Conservation (phyloP, 2,113 vertebrate genomes). For the Phodopus roborovskii region DNA sequence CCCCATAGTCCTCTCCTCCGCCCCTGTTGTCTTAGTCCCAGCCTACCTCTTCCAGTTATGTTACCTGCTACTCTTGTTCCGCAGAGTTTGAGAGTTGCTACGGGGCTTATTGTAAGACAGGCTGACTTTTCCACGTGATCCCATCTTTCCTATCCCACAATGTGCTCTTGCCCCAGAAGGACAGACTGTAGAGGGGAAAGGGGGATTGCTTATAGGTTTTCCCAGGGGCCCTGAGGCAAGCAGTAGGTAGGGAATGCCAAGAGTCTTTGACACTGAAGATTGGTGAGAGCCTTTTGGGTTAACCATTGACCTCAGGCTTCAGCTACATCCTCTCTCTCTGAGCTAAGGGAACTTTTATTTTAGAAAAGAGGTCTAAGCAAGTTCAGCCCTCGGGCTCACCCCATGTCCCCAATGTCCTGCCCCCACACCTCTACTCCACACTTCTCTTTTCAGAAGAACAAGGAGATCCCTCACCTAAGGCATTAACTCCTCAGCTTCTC, state of each 20-base stretch:
- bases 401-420: not conserved
- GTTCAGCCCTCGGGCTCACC: slow-evolving; percentile 64
- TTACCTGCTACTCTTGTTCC: not conserved
- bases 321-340: not conserved
- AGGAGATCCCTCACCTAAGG: slow-evolving; percentile 48
- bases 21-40: not conserved
- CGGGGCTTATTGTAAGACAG: not conserved
- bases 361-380: slow-evolving; percentile 26
- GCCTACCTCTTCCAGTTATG: no score
- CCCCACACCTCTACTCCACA: not conserved
- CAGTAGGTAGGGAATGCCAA: fast-evolving
- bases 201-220: no score
- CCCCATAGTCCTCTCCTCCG: fast-evolving
- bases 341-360: slow-evolving; percentile 62
- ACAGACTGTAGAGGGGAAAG: not conserved
- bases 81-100: not conserved
- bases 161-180: not conserved
- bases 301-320: not conserved
- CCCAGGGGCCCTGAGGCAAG: not conserved
- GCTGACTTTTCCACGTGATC: not conserved
- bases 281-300: not conserved
- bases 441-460: slow-evolving; percentile 62
- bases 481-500: slow-evolving; percentile 76
- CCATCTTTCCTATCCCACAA: not conserved
- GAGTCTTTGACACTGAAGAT: not conserved